Base-by-base conservation (phyloP, 1,140 invertebrate species). In the Drosophila watanabei region DNA sequence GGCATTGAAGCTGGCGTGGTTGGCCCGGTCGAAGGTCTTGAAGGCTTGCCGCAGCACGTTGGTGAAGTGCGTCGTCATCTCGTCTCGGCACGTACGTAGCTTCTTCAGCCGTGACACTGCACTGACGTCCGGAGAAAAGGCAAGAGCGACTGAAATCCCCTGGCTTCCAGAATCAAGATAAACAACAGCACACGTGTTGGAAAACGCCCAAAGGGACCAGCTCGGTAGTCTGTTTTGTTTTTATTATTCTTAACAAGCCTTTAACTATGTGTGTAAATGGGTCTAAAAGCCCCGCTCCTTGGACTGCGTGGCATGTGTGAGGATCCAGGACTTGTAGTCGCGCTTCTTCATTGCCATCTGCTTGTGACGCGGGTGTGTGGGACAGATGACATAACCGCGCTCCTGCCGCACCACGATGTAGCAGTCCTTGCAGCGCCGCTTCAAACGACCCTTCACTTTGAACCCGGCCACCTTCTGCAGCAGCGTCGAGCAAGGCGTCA, bases 321-420 rank as follows among this genome's bases (percentile, higher is more conserved):
- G 91, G 68, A 97, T 95, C 95, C 96, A 97, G 37, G 94, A 95
- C 77, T 95, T 95, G 75, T 94, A 94, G 39, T 95, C 95, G 72
- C 95, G 94, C 52, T 94, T 93, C 59, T 95, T 94, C 93, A 95
- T 96, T 32, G 95, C 93, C 94, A 95, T 96, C 94, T 97, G 97
- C 82, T 98, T 98, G 82, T 98, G 97, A 58, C 97, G 94, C 41
- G 96, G 95, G 91, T 96, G 95, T 24, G 94, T 95, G 78, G 95
- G 95, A 83, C 97, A 98, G 56, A 96, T 95, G 49, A 97, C 95
- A 93, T 96, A 97, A 72, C 95, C 85, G 39, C 96, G 94, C 69
- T 96, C 95, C 87, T 97, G 94, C 60, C 95, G 93, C 45, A 94
- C 93, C 14, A 97, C 95, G 88, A 97, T 95, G 82, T 96, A 97